phyloP scores from a whole-genome alignment of 1,140 invertebrate species.

The Conus betulinus region DNA sequence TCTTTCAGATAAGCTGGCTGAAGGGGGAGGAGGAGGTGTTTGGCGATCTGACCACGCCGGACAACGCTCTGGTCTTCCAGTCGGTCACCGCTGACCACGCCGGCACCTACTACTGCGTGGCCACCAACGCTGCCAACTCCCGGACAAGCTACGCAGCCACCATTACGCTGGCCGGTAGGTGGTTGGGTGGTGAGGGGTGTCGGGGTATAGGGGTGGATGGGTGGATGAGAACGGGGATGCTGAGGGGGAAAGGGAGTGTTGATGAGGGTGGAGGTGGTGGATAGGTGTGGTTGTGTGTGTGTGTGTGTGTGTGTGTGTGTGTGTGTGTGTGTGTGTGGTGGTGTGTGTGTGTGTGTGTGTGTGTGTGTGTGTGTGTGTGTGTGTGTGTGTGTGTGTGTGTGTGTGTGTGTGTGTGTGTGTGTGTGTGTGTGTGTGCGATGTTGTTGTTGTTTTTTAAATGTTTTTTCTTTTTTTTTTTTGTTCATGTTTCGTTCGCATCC shows the following conservation, averaged over 20 bases:
- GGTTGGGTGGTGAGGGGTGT: too few species aligned
- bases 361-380: background rate
- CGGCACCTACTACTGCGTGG: conserved; percentile 30
- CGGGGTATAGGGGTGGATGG: too few species aligned
- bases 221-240: too few species aligned
- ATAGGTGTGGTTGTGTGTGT: too few species aligned
- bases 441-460: too few species aligned
- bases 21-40: conserved; percentile 7
- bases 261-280: too few species aligned
- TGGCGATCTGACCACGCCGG: background rate
- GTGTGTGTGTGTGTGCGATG: too few species aligned
- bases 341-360: background rate
- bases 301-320: too few species aligned
- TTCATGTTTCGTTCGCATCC: too few species aligned
- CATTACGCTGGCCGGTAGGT: background rate
- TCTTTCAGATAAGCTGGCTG: conserved; percentile 26
- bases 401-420: background rate
- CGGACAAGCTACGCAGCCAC: conserved; percentile 16
- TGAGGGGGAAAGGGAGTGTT: too few species aligned
- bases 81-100: background rate
- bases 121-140: conserved; percentile 24
- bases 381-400: conserved; percentile 13
- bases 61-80: background rate
- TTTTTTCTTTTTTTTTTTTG: too few species aligned
- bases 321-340: background rate